phyloP scores from a whole-genome alignment of 2,113 vertebrate genomes.

The Gorilla gorilla region DNA sequence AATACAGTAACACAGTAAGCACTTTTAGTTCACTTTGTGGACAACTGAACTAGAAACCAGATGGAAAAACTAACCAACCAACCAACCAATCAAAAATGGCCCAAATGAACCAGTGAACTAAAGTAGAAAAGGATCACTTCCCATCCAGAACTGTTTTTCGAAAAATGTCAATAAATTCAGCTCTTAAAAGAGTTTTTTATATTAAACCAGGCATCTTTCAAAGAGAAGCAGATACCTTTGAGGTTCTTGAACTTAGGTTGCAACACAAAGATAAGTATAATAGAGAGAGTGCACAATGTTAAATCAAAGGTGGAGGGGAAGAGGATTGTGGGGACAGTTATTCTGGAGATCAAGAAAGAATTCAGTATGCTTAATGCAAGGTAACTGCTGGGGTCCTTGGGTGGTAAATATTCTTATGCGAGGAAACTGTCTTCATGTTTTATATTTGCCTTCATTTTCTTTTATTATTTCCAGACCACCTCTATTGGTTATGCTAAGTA shows the following conservation, averaged over 20 bases:
- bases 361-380: not conserved
- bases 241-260: not conserved
- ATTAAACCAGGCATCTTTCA: not conserved
- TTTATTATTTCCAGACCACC: not conserved
- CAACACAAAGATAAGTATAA: not conserved
- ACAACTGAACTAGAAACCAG: not conserved
- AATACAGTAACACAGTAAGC: not conserved
- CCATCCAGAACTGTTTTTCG: not conserved
- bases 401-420: not conserved
- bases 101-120: not conserved
- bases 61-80: not conserved
- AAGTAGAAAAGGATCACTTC: not conserved
- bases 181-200: not conserved
- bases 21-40: not conserved
- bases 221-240: not conserved
- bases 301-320: not conserved
- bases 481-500: not conserved
- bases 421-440: not conserved
- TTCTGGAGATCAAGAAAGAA: not conserved
- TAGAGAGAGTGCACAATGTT: not conserved
- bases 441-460: constrained; percentile 28
- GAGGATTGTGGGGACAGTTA: not conserved
- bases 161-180: not conserved
- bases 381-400: not conserved
- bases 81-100: not conserved